These are phyloP conservation scores for Schrankia costaestrigalis DNA, from an alignment of 2,888 invertebrate species.

Conservation along the genomic window DNA sequence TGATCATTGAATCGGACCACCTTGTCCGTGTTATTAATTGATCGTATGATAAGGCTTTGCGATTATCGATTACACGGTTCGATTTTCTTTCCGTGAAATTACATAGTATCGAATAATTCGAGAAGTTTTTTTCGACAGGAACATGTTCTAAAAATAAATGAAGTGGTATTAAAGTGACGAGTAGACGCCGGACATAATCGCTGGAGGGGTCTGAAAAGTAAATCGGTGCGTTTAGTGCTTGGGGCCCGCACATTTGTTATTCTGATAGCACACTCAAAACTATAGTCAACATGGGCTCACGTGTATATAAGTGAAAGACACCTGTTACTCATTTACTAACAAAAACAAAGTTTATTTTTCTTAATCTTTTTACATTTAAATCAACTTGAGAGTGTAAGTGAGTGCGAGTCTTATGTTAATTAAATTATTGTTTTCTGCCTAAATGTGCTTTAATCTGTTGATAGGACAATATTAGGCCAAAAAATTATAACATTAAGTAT, in stretches of 20 bases:
- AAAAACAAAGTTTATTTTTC: no score
- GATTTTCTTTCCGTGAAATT: conserved; percentile 29
- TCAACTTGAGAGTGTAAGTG: no score
- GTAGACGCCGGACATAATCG: conserved; percentile 30
- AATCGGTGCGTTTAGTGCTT: conserved; percentile 19
- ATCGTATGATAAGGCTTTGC: conserved; percentile 57
- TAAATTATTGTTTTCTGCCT: no score
- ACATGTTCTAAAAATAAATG: conserved; percentile 43
- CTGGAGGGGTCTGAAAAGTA: conserved; percentile 26
- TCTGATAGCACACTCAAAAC: no score
- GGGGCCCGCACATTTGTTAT: conserved; percentile 21
- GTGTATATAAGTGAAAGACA: no score
- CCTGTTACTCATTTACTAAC: no score
- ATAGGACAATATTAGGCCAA: no score
- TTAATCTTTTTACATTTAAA: no score
- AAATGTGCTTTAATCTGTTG: no score
- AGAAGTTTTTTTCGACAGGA: conserved; percentile 30
- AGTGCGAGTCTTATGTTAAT: no score
- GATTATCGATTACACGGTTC: conserved; percentile 47
- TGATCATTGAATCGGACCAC: conserved; percentile 58
- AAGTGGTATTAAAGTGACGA: conserved; percentile 34
- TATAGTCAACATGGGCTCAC: no score
- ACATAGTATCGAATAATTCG: conserved; percentile 18
- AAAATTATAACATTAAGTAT: no score
- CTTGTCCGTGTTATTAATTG: conserved; percentile 73